Base-by-base conservation (phyloP, 2,797 vertebrate species). In the Pterois miles region DNA sequence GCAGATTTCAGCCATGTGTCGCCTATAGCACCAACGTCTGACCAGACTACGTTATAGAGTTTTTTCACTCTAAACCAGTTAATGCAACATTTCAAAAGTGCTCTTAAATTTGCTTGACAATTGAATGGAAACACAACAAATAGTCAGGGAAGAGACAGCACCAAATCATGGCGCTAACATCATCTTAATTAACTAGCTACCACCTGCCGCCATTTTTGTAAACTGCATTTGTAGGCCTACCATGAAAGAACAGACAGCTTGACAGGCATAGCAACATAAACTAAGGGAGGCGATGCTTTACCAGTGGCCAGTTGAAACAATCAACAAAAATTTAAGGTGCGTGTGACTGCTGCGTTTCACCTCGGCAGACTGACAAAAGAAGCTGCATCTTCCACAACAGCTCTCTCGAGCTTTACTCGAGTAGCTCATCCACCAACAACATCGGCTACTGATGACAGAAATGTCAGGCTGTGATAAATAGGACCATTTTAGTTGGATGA, bases 391-490 rank as follows among this genome's bases (percentile, higher is more conserved):
- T 71, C 54, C 68, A 62, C 66, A 62, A 83, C 80, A 53, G 67
- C 77, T 81, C 87, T 76, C 82, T 71, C n/a, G 74, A 81, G 85
- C 77, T 81, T 87, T 84, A 82, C 71, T 76, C 57, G 69, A 88
- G 73, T 89, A 79, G 88, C 65, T 91, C 88, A 89, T 85, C 80
- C 80, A 83, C 80, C 90, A 86, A 87, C 87, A 85, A 56, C 66
- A 85, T 89, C 27, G 50, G 76, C 88, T 82, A 69, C 76, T 78
- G 86, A 91, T 92, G 92, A 93, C 90, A 92, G 84, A 81, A 88
- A 89, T 82, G 86, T 90, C 91, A 87, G 68, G 27, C 65, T 76
- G 91, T 91, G 90, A 93, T 90, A 90, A 91, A 93, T 91, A 91
- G 83, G 75, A 86, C 83, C 79, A 84, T 91, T 91, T 90, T 80